Percentiles rank a stretch among this genome's conserved stretches.
These are phyloP conservation scores for Acanthosepion esculentum DNA, from an alignment of 2,888 invertebrate genomes.

Conservation along the genomic window DNA sequence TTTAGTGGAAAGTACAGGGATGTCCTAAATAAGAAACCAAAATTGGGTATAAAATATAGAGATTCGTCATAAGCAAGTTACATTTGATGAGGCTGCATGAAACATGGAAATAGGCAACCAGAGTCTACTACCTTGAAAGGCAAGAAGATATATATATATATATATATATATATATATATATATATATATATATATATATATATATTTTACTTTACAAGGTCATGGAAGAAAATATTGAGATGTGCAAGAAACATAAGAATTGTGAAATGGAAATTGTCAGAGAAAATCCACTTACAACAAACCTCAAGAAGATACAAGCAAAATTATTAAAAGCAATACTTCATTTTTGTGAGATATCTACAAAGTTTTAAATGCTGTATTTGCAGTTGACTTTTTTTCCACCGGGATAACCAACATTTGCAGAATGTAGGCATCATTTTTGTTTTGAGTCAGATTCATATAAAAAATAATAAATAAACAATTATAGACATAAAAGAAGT, in stretches of 20 bases:
- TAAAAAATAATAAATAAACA: background rate
- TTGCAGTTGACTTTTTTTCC: background rate
- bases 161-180: too few relatives aligned
- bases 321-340: background rate
- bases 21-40: background rate
- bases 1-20: background rate
- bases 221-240: background rate
- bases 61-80: background rate
- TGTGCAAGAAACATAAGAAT: background rate
- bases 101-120: background rate
- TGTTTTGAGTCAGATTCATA: background rate
- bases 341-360: background rate
- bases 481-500: too few relatives aligned
- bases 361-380: background rate
- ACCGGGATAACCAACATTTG: background rate
- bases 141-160: background rate
- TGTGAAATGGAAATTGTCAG: background rate
- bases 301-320: background rate
- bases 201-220: background rate
- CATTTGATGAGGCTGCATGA: background rate
- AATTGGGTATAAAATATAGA: background rate
- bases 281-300: background rate
- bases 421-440: background rate
- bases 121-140: background rate
- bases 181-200: background rate